Evolutionary conservation across 2,888 invertebrate species (phyloP), one percentile per base, ranked within the genome.

Genomic region (Netelia inedita): DNA sequence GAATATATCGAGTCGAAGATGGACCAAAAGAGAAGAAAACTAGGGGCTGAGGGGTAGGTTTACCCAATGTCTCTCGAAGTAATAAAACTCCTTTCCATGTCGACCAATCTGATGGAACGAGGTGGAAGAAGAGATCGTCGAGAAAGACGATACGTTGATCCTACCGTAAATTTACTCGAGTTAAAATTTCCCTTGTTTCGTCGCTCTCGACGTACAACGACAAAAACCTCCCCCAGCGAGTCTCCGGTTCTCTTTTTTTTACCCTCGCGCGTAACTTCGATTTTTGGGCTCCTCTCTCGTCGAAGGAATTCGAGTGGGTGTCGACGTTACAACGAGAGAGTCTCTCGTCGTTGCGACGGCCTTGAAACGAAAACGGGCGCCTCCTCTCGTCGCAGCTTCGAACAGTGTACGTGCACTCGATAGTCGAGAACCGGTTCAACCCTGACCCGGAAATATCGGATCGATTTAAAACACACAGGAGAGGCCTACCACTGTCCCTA

Each of bases 371-470:
- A 68, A 76, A 59, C 66, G 80, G 57, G 79, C 66, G 72, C 57
- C 72, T n/a, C n/a, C 69, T 65, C 57, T 69, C 69, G 65, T 71
- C 50, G 53, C 43, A 53, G 35, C 41, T 61, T 41, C 63, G 28
- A 23, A 53, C 57, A 5, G 14, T 41, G 21, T 66, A 63, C 43
- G 43, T 46, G 23, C 46, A n/a, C 35, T 28, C 35, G 72, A 43
- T n/a, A 23, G 46, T 35, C 35, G 73, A 28, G 72, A 81, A 84
- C 73, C 78, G 80, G 84, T 85, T 74, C 43, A 69, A 81, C 84
- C 84, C 81, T 85, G 81, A 85, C 81, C 81, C 84, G 71, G 69
- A 81, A 85, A 85, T 79, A 71, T 63, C 57, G 71, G 53, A 81
- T 81, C 84, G 81, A 85, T 85, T 74, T 57, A 79, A 78, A 28